A percentile compares a stretch with the other conserved stretches of the same genome.
Evolutionary conservation across 2,113 vertebrate genomes (phyloP).

Genomic region (Gila orcuttii): DNA sequence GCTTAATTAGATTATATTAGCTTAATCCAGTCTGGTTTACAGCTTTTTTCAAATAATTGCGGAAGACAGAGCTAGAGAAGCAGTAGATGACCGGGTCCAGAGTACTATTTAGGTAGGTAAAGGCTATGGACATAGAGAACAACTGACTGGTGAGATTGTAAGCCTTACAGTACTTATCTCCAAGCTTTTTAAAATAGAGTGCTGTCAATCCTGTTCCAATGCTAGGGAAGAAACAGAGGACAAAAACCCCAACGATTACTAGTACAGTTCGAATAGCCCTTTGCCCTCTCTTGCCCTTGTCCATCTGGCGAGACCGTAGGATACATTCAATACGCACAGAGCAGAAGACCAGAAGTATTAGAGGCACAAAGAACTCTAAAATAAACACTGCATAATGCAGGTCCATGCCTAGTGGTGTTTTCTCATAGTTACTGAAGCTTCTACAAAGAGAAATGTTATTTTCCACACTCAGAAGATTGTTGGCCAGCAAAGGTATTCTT

Average conservation of each 20-base stretch:
- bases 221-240: slow-evolving; percentile 75
- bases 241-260: slow-evolving; percentile 62
- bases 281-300: slow-evolving; percentile 46
- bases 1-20: too few species aligned
- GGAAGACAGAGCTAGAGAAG: slow-evolving; percentile 78
- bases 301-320: slow-evolving; percentile 17
- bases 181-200: slow-evolving; percentile 29
- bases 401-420: slow-evolving; percentile 38
- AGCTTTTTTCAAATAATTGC: slow-evolving; percentile 62
- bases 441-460: slow-evolving; percentile 65
- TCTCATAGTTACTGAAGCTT: slow-evolving; percentile 70
- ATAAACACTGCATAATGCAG: slow-evolving; percentile 58
- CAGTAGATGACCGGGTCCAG: slow-evolving; percentile 77
- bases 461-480: slow-evolving; percentile 54
- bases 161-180: slow-evolving; percentile 44
- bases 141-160: slow-evolving; percentile 64
- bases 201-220: slow-evolving; percentile 63
- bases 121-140: slow-evolving; percentile 71
- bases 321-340: slow-evolving; percentile 40
- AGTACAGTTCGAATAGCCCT: slow-evolving; percentile 70
- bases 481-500: slow-evolving; percentile 70
- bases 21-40: slow-evolving; percentile 43
- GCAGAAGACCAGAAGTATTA: slow-evolving; percentile 49
- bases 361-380: slow-evolving; percentile 50
- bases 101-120: slow-evolving; percentile 78